These are phyloP conservation scores for Corynorhinus townsendii DNA, from an alignment of 2,113 vertebrate species.

Conservation along the genomic window DNA sequence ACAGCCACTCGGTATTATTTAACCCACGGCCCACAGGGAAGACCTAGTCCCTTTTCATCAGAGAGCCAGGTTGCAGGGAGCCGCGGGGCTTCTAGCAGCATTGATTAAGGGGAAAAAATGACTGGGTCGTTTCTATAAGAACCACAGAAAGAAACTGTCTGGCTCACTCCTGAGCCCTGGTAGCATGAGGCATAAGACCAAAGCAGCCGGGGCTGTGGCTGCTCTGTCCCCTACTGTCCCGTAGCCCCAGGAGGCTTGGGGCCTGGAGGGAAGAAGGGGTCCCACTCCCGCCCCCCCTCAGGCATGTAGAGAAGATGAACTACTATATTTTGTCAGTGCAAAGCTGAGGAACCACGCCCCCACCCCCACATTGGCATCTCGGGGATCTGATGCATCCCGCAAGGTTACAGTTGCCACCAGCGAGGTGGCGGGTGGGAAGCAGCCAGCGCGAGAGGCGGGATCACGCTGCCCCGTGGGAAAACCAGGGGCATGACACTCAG, in stretches of 20 bases:
- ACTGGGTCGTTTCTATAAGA: background rate
- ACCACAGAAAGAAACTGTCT: background rate
- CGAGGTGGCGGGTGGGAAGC: background rate
- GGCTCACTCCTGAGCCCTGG: background rate
- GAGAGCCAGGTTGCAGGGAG: background rate
- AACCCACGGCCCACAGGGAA: background rate
- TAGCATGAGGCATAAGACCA: background rate
- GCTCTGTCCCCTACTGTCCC: background rate
- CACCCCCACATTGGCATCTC: background rate
- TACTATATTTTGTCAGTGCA: background rate
- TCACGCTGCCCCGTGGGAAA: accelerated
- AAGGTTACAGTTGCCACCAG: background rate
- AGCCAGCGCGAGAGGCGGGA: accelerated
- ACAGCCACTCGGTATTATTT: background rate
- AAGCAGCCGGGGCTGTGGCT: background rate
- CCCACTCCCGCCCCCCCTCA: background rate
- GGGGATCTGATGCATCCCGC: background rate
- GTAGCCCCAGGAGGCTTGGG: background rate
- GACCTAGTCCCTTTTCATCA: background rate
- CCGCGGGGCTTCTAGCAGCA: background rate
- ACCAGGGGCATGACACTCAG: background rate
- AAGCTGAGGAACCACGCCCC: background rate
- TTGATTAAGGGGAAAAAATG: background rate
- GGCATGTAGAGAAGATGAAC: background rate
- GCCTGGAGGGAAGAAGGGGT: too few relatives aligned